Base-by-base conservation (phyloP, 2,888 invertebrate species). In the Antheraea yamamai region DNA sequence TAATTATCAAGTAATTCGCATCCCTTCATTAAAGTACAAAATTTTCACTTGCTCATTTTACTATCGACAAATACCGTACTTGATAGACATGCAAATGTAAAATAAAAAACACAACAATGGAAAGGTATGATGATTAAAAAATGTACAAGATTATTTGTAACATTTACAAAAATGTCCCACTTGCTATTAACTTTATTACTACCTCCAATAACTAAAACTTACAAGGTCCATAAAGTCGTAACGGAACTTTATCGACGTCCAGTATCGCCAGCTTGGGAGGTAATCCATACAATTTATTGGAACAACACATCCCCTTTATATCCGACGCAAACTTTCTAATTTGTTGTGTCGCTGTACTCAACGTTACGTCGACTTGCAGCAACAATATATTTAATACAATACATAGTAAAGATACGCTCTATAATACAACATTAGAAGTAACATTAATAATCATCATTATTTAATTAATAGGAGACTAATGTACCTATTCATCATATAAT, bases 271-370 rank as follows among this genome's bases (percentile, higher is more conserved):
- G 73, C 78, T 77, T 75, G 80, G 78, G 26, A 70, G 75, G 77
- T 80, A 79, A 79, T 80, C 80, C 78, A 78, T 73, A 74, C 81
- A 86, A 87, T 85, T 85, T 88, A 88, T 85, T 84, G 81, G 82
- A 82, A 82, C 84, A 82, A 81, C 82, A 82, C 81, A 84, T 83
- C 84, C 85, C 84, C 80, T 78, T 79, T 80, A 78, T 81, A 82
- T 77, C 77, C 79, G 77, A 81, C 81, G 81, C 81, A 83, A 89
- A 90, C 85, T 91, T 89, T 86, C 83, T 89, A 89, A 90, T 90
- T 90, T 89, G 90, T 89, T 87, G 83, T 85, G 84, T 82, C 85
- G 84, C 70, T 74, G 47, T 51, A 74, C 68, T 74, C 39, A 73
- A 73, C 75, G 66, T 70, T 72, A 47, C 61, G 61, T 72, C 74